Evolutionary conservation across 1,140 invertebrate genomes (phyloP), one percentile per base, ranked within the genome.

Genomic region (Anadara kagoshimensis): DNA sequence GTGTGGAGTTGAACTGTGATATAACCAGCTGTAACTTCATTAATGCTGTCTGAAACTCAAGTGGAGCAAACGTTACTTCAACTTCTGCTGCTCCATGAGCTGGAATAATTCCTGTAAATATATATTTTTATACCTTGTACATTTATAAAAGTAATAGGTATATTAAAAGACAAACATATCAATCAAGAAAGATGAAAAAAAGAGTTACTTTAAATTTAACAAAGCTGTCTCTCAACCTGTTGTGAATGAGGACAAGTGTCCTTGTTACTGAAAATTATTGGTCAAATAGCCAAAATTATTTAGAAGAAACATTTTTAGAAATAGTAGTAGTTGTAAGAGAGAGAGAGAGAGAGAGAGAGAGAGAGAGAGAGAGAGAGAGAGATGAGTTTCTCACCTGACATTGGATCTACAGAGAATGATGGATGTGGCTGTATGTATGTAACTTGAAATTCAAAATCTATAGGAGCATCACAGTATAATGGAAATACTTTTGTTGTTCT

Each of bases 381-480:
- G 2, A 3, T 51, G 29, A 36, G 2, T 36, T 51, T 69, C 68
- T 69, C 69, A 88, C 88, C 88, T 83, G 79, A 76, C 77, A 88
- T 78, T 22, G 89, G 89, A 64, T 87, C 71, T 16, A 90, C 76
- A 41, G 73, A 72, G 65, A 89, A 89, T n/a, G 87, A 83, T 65
- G 85, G 83, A 75, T 88, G 79, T 22, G 81, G 83, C 45, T 89
- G 84, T 36, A 87, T 69, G 43, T 83, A 83, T 12, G 80, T 81
- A 5, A 90, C 69, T 47, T 86, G 75, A 75, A 83, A 90, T 75
- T 90, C 88, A 88, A 89, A 89, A 69, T 89, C 88, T 20, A 89
- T 78, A n/a, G 88, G 88, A n/a, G 83, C 86, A 61, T 85, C 77
- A 79, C 84, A 86, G 56, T 78, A 54, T 49, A 90, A 69, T 41